These are phyloP conservation scores for Balanococcus diminutus DNA, from an alignment of 2,888 invertebrate species.

Conservation along the genomic window DNA sequence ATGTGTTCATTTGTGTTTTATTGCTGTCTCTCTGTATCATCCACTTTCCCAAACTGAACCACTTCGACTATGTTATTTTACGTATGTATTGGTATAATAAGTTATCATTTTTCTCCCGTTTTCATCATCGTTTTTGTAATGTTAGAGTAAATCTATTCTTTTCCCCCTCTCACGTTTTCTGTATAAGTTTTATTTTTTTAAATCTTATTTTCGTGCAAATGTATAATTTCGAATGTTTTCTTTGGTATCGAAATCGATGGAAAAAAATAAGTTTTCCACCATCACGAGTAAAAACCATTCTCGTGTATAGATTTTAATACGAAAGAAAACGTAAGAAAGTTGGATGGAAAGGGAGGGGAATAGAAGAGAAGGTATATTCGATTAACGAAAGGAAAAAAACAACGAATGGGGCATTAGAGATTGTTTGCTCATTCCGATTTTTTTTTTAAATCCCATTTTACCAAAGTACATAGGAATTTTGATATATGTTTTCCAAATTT, in stretches of 20 bases:
- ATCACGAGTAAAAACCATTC: not conserved
- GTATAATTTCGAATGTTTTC: not conserved
- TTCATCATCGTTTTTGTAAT: not conserved
- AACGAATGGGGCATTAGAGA: not conserved
- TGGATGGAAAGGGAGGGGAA: not conserved
- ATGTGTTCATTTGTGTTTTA: slow-evolving; percentile 23
- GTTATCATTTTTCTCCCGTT: not conserved
- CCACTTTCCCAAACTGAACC: not conserved
- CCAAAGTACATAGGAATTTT: slow-evolving; percentile 4
- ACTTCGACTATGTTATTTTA: not conserved
- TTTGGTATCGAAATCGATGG: not conserved
- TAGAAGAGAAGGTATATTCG: not conserved
- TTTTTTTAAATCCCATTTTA: not conserved
- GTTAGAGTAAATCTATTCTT: not conserved
- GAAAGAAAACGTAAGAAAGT: not conserved
- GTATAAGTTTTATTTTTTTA: not conserved
- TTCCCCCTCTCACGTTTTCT: not conserved
- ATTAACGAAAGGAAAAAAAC: not conserved
- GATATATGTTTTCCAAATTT: slow-evolving; percentile 24
- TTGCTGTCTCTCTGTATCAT: not conserved
- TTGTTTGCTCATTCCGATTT: not conserved
- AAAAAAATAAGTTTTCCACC: not conserved
- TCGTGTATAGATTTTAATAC: not conserved
- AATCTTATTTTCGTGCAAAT: not conserved
- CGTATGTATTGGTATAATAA: not conserved